phyloP scores from a whole-genome alignment of 2,113 vertebrate genomes.

The Myotis yumanensis region DNA sequence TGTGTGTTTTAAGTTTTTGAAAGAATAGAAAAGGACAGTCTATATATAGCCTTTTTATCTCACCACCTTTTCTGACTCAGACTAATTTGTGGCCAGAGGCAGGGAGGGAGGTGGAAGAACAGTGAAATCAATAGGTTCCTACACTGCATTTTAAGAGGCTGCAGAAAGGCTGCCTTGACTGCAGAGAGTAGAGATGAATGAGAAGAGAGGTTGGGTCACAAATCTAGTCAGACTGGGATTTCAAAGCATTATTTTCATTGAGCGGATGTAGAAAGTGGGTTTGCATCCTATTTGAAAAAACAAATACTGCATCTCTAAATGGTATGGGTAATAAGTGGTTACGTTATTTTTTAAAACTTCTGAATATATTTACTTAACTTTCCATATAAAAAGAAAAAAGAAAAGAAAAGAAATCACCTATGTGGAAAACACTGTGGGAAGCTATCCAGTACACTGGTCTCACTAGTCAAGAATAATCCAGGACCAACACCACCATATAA shows the following conservation, averaged over 20 bases:
- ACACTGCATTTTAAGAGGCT: slow-evolving; percentile 9
- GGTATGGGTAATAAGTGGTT: not conserved
- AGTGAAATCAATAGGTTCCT: slow-evolving; percentile 42
- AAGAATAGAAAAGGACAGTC: slow-evolving; percentile 54
- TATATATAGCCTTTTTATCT: slow-evolving; percentile 61
- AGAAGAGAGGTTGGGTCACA: not conserved
- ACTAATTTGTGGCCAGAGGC: slow-evolving; percentile 55
- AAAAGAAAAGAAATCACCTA: not conserved
- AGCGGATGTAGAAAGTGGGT: not conserved
- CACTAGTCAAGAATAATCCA: not conserved
- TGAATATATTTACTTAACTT: not conserved
- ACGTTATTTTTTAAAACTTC: not conserved
- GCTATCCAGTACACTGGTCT: not conserved
- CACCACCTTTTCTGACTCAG: slow-evolving; percentile 43
- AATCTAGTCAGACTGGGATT: not conserved
- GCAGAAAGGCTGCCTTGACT: not conserved
- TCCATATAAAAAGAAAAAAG: not conserved
- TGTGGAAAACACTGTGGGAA: not conserved
- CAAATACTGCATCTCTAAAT: not conserved
- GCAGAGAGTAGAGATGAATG: not conserved
- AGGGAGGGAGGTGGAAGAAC: not conserved
- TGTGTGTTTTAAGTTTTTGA: not conserved
- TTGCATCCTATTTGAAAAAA: not conserved
- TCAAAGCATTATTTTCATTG: not conserved
- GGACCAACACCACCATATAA: not conserved